Conservation (phyloP, 2,888 invertebrate genomes). For the Nephrotoma flavescens region DNA sequence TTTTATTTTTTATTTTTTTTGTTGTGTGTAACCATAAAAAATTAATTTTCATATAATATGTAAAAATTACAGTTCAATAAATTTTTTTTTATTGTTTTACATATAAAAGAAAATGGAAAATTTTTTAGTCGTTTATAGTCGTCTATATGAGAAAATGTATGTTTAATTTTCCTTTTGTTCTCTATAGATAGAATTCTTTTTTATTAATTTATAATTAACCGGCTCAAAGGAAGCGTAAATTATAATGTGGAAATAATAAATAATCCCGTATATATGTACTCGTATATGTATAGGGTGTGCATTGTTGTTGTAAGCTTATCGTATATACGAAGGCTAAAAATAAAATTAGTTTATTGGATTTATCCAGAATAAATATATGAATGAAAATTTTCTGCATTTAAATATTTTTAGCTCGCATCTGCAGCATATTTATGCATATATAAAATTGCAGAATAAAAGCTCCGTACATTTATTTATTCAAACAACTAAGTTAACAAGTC, state of each 20-base stretch:
- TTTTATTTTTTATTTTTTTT: neutral
- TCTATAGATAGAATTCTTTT: neutral
- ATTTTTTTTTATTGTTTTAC: neutral
- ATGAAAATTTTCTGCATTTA: neutral
- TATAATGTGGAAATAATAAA: neutral
- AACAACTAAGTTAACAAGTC: neutral
- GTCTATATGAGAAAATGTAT: no score
- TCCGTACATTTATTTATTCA: neutral
- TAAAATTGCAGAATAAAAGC: neutral
- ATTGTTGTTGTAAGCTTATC: neutral
- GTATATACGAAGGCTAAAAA: neutral
- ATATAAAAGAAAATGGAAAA: neutral
- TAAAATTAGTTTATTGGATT: neutral
- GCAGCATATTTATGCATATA: neutral
- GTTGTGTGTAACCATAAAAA: neutral
- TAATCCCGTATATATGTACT: neutral
- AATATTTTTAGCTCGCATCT: neutral
- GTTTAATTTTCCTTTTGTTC: neutral
- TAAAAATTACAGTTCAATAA: neutral
- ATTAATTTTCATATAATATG: neutral
- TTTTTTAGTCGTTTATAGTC: neutral
- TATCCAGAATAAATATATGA: no score
- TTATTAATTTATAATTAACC: neutral
- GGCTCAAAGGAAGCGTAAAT: neutral
- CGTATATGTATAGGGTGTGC: no score